Percentiles rank a stretch among this genome's conserved stretches.
These are phyloP conservation scores for Heteromormyrus szaboi DNA, from an alignment of 2,797 vertebrate species.

Conservation along the genomic window DNA sequence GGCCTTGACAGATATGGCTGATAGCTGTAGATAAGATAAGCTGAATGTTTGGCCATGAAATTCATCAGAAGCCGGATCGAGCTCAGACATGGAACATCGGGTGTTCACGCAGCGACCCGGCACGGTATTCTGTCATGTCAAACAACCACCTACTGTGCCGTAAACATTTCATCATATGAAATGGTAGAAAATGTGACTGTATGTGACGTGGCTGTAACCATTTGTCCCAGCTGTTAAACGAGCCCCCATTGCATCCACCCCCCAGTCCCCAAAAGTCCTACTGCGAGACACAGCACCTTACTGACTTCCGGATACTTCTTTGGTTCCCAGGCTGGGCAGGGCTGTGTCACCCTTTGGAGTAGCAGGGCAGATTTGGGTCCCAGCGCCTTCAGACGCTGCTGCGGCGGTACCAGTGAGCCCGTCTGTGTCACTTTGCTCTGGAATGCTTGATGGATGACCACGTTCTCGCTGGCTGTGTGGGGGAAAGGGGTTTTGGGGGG, in stretches of 20 bases:
- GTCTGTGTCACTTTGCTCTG: constrained; percentile 88
- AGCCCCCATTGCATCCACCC: not conserved
- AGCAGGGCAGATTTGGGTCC: constrained; percentile 73
- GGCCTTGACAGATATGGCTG: not conserved
- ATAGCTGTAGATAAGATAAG: not conserved
- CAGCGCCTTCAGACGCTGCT: constrained; percentile 65
- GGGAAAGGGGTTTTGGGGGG: constrained; percentile 25
- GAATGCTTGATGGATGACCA: constrained; percentile 86
- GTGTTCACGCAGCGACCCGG: not conserved
- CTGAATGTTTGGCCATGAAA: not conserved
- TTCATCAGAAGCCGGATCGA: not conserved
- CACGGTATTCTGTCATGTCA: not conserved
- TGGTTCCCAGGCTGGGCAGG: constrained; percentile 53
- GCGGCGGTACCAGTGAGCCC: constrained; percentile 77
- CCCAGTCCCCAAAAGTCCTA: not conserved
- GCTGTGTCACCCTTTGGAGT: constrained; percentile 59
- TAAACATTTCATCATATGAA: not conserved
- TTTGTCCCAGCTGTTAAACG: not conserved
- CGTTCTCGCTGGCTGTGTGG: constrained; percentile 81
- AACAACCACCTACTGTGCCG: not conserved
- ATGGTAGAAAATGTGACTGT: not conserved
- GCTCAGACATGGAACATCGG: not conserved
- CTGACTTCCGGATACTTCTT: constrained; percentile 75
- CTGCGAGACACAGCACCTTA: constrained; percentile 65
- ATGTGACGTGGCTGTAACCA: not conserved